phyloP scores from a whole-genome alignment of 1,140 invertebrate genomes.

The Drosophila miranda region DNA sequence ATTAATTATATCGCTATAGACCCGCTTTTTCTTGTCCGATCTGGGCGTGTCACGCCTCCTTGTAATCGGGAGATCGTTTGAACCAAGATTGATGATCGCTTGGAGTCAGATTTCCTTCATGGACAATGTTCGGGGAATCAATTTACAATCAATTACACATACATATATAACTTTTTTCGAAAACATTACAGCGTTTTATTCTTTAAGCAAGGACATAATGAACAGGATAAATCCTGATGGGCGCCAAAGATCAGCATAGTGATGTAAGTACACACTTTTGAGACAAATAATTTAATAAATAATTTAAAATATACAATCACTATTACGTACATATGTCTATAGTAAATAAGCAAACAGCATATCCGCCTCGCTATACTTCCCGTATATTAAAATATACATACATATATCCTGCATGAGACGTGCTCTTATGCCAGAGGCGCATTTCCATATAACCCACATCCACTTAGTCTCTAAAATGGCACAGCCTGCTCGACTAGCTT shows the following conservation, averaged over 20 bases:
- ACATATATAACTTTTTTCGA: neutral
- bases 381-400: constrained; percentile 50
- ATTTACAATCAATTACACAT: too few relatives aligned
- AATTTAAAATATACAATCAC: constrained; percentile 56
- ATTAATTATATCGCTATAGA: too few relatives aligned
- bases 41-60: too few relatives aligned
- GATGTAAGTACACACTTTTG: constrained; percentile 45
- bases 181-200: constrained; percentile 5
- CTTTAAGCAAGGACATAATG: neutral
- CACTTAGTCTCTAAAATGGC: constrained; percentile 54
- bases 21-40: too few relatives aligned
- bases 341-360: constrained; percentile 60
- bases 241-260: constrained; percentile 9
- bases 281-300: constrained; percentile 55
- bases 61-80: too few relatives aligned
- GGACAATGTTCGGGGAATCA: too few relatives aligned
- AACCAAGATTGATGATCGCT: too few relatives aligned
- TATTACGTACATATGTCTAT: constrained; percentile 54
- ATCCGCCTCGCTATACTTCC: constrained; percentile 1
- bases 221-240: constrained; percentile 32
- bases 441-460: constrained; percentile 15
- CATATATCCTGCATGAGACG: constrained; percentile 56
- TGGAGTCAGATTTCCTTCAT: too few relatives aligned
- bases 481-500: constrained; percentile 74
- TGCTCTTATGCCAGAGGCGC: constrained; percentile 26